Evolutionary conservation across 2,888 invertebrate genomes (phyloP), one percentile per base, ranked within the genome.

Genomic region (Resseliella maxima): DNA sequence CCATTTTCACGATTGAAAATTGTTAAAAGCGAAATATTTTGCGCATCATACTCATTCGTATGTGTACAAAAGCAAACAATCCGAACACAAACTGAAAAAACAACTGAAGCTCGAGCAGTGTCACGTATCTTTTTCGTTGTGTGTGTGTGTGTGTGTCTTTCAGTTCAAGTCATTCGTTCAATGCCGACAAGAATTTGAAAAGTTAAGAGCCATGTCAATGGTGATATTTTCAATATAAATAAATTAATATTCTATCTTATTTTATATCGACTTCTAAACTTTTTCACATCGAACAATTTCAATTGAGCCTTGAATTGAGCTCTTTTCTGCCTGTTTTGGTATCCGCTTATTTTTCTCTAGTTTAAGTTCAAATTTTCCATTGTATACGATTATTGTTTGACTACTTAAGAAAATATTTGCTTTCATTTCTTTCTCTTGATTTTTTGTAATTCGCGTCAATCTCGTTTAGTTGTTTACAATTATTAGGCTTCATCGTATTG

Each of bases 191-290:
- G 10, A 83, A 83, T 38, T n/a, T 38, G 41, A 36, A 83, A 83
- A 83, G 38, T 83, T 38, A 83, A 38, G 83, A 38, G n/a, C 38
- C 21, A n/a, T 83, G 83, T 83, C 83, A 38, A 83, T 83, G n/a
- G 38, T 38, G 24, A 83, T 83, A n/a, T 83, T 83, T 83, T 83
- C 83, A 83, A 83, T 83, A 83, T 83, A 38, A 83, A 83, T 83
- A 83, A 38, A 83, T 18, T 10, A n/a, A 83, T 83, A 83, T 83
- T 83, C n/a, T 83, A 83, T 83, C 38, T 38, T 38, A 38, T 38
- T 0, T 83, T 31, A 38, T n/a, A 36, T 36, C 83, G 41, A 27
- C 83, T 83, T n/a, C 38, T 38, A 36, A 83, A 83, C 83, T 83
- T 83, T 83, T 83, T 38, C 38, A 38, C 83, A 83, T 83, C 21